Base-by-base conservation (phyloP, 2,797 vertebrate genomes). In the Crenichthys baileyi region DNA sequence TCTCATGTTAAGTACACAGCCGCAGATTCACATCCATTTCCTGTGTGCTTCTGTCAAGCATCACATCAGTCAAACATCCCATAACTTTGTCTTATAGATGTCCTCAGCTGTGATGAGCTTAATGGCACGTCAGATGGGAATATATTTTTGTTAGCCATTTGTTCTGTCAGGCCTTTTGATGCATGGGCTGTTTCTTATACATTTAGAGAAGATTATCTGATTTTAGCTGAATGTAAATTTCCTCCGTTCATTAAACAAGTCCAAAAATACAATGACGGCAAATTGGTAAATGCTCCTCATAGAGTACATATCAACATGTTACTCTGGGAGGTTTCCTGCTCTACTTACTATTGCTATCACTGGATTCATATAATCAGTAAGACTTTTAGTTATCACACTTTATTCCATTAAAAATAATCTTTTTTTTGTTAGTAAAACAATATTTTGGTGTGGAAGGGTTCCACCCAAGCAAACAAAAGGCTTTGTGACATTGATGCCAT, bases 1-100 rank as follows among this genome's bases (percentile, higher is more conserved):
- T 88, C 81, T 79, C 79, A 73, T 92, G 91, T 91, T 89, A 90
- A 92, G 91, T 85, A 83, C 90, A 82, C n/a, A 58, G n/a, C 86
- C 78, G 74, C 77, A 55, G 88, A 83, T 77, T 83, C 79, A 36
- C 76, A 78, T 91, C 92, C 75, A 90, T 92, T 90, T 91, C 93
- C 88, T 86, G 82, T 1, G 79, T 83, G 88, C 88, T 76, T 79
- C 71, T 73, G 88, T 87, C 83, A 85, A 88, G 83, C 79, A 16
- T 85, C 79, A 31, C 79, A 88, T 89, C 87, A 86, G 80, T 91
- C 91, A 90, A 58, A 71, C 77, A 68, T 70, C 80, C 71, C n/a
- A 56, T 61, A 58, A 83, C 78, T 83, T 89, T 80, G 79, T 89
- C 83, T 85, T 74, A 51, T 60, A 67, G 79, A 74, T 60, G 44